phyloP scores from a whole-genome alignment of 2,113 vertebrate species.

The Zosterops japonicus region DNA sequence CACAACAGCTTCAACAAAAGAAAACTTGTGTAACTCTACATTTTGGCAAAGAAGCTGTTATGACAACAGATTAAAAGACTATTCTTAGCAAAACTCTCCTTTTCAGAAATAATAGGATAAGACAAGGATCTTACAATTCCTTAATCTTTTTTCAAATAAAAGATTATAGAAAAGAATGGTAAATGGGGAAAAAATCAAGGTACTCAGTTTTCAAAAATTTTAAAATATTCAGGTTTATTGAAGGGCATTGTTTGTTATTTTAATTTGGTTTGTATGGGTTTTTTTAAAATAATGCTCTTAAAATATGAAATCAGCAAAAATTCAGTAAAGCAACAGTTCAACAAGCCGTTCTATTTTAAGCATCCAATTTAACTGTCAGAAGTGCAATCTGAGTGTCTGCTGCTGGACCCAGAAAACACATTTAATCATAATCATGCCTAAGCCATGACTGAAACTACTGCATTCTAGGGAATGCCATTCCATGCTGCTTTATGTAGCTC shows the following conservation, averaged over 20 bases:
- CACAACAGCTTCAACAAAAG: background rate
- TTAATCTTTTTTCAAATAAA: slow-evolving; percentile 34
- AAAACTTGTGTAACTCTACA: background rate
- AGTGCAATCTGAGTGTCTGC: background rate
- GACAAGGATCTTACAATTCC: background rate
- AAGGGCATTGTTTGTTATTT: background rate
- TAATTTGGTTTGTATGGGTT: too few relatives aligned
- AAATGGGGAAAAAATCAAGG: background rate
- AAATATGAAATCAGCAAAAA: background rate
- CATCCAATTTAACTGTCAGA: background rate
- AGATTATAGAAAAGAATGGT: background rate
- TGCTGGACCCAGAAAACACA: background rate
- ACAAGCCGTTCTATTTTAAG: background rate
- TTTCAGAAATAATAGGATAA: slow-evolving; percentile 44
- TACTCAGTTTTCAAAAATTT: background rate
- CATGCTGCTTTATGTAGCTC: background rate
- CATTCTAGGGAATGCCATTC: background rate
- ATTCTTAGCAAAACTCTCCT: slow-evolving; percentile 29
- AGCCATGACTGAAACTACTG: background rate
- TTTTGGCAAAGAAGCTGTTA: background rate
- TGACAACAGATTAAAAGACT: slow-evolving; percentile 29
- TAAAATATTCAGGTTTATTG: background rate
- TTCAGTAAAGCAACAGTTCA: background rate
- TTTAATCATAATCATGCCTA: background rate
- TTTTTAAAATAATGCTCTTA: background rate